phyloP scores from a whole-genome alignment of 2,888 invertebrate genomes.

The Anagyrus pseudococci region DNA sequence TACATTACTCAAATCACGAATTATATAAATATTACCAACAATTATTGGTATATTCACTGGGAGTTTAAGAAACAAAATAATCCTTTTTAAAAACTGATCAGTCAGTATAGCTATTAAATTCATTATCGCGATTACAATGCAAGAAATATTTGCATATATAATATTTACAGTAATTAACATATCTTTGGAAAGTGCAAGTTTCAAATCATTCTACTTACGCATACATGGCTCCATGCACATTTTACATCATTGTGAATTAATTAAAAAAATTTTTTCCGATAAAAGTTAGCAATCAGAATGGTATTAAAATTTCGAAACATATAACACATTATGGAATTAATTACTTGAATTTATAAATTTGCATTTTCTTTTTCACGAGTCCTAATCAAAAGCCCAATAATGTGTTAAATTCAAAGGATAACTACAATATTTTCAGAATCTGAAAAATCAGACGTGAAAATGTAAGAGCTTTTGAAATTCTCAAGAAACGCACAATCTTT shows the following conservation, averaged over 20 bases:
- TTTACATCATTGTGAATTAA: conserved; percentile 8
- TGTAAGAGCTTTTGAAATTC: conserved; percentile 10
- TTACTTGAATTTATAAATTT: conserved; percentile 5
- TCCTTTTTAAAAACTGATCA: conserved; percentile 18
- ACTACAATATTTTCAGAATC: conserved; percentile 8
- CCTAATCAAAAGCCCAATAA: not conserved
- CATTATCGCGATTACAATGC: conserved; percentile 13
- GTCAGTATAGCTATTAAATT: conserved; percentile 13
- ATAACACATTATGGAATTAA: not conserved
- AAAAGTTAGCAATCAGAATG: not conserved
- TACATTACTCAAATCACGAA: conserved; percentile 39
- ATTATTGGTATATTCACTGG: conserved; percentile 14
- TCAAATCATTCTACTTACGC: conserved; percentile 41
- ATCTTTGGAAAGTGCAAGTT: conserved; percentile 42
- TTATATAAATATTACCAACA: conserved; percentile 43
- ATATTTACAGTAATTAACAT: conserved; percentile 40
- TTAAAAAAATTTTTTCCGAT: conserved; percentile 15
- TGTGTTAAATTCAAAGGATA: not conserved
- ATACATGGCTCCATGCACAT: conserved; percentile 26
- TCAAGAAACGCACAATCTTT: not conserved
- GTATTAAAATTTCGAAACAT: no score
- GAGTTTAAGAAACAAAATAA: conserved; percentile 16
- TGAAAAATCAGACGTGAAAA: conserved; percentile 3
- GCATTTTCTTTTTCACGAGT: not conserved
- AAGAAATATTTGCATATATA: conserved; percentile 30